Evolutionary conservation across 2,113 vertebrate genomes (phyloP), one percentile per base, ranked within the genome.

Genomic region (Upupa epops): DNA sequence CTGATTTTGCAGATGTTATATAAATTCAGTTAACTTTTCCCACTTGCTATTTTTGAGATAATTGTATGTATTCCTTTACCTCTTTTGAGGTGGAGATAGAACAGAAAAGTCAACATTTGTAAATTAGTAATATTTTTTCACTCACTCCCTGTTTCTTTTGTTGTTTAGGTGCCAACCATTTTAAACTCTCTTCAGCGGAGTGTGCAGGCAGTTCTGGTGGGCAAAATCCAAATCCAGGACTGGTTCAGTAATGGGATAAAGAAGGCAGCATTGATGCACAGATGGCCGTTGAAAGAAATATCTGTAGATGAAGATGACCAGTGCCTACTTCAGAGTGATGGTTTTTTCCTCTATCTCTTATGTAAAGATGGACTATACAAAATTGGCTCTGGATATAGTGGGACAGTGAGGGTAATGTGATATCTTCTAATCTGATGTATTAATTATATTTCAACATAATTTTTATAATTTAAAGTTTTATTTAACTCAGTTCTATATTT

Each of bases 231-330:
- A 97, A 99, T 99, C 96, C 99, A 99, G 94, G 99, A 99, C 93
- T 99, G 99, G 99, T 99, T 99, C 94, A 99, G 99, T 87, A 99
- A 99, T 85, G 99, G 99, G 59, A 99, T 99, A 97, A 99, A 99
- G 97, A 99, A 98, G 77, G 99, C 98, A 58, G 98, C 99, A 81
- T 98, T 99, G 89, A 99, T 99, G 99, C 99, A 99, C 97, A 99
- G 99, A 93, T 99, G 99, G 99, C 96, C 98, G 52, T 95, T 99
- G 92, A 99, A 99, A 94, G 99, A 99, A 95, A 97, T 99, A 93
- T 96, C 97, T 95, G 98, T 99, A 48, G 99, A 99, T 92, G 99
- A 99, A 86, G 99, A 99, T 73, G 99, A 99, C 89, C 98, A 98
- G 73, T 99, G 99, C 94, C 98, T 99, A 36, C 98, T 99, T 77